phyloP scores from a whole-genome alignment of 2,113 vertebrate genomes.

The Elachura formosa region DNA sequence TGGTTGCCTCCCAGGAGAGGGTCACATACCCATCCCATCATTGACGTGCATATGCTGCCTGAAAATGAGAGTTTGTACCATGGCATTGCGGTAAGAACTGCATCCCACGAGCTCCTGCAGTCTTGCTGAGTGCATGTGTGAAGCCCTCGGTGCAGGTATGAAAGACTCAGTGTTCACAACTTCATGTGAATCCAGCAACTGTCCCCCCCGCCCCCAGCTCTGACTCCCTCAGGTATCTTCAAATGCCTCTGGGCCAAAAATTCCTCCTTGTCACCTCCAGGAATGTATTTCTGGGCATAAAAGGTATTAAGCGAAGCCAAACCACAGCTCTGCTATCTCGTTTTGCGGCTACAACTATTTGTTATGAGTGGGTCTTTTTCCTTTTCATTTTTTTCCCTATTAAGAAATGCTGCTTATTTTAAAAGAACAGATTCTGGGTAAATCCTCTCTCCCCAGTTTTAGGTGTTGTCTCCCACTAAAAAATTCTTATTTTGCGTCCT shows the following conservation, averaged over 20 bases:
- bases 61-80: not conserved
- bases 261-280: not conserved
- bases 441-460: not conserved
- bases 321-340: not conserved
- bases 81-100: not conserved
- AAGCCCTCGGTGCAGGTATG: not conserved
- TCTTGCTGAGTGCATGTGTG: fast-evolving
- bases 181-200: not conserved
- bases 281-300: not conserved
- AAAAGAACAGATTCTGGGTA: not conserved
- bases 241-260: not conserved
- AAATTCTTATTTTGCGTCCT: not conserved
- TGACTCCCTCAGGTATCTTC: not conserved
- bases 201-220: not conserved
- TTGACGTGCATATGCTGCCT: not conserved
- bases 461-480: not conserved
- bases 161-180: not conserved
- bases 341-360: not conserved
- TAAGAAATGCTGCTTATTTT: not conserved
- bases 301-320: slow-evolving; percentile 2
- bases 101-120: not conserved
- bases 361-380: not conserved
- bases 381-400: fast-evolving
- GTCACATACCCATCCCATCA: not conserved
- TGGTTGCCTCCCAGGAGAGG: not conserved